Evolutionary conservation across 1,140 invertebrate species (phyloP).

Genomic region (Heliconius melpomene): DNA sequence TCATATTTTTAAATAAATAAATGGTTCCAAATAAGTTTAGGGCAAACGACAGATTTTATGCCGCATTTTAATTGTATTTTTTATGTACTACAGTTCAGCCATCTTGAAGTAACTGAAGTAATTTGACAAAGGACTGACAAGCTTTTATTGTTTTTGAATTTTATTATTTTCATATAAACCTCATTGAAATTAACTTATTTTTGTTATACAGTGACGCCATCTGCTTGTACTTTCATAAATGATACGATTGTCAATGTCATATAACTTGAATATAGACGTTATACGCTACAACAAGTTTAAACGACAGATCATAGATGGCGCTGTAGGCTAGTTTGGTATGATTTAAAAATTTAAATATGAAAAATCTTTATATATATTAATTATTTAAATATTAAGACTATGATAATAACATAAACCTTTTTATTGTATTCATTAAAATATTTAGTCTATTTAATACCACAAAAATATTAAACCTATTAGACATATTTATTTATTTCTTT

Average conservation of each 20-base stretch:
- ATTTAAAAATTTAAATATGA: too few species aligned
- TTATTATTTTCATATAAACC: not conserved
- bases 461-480: too few species aligned
- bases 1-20: constrained; percentile 27
- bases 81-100: constrained; percentile 43
- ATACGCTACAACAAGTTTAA: not conserved
- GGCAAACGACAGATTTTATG: constrained; percentile 29
- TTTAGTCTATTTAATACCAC: too few species aligned
- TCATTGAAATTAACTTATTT: not conserved
- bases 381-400: too few species aligned
- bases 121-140: not conserved
- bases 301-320: constrained; percentile 6
- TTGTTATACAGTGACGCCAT: not conserved
- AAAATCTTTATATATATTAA: too few species aligned
- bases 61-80: constrained; percentile 47
- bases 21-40: constrained; percentile 16
- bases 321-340: not conserved
- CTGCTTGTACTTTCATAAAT: not conserved
- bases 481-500: too few species aligned
- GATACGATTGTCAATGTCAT: not conserved
- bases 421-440: too few species aligned
- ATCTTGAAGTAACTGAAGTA: constrained; percentile 43
- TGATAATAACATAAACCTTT: too few species aligned
- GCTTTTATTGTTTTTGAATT: not conserved
- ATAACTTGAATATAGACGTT: not conserved